Percentiles rank a stretch among this genome's conserved stretches.
Evolutionary conservation across 2,113 vertebrate genomes (phyloP).

Genomic region (Pimephales promelas): DNA sequence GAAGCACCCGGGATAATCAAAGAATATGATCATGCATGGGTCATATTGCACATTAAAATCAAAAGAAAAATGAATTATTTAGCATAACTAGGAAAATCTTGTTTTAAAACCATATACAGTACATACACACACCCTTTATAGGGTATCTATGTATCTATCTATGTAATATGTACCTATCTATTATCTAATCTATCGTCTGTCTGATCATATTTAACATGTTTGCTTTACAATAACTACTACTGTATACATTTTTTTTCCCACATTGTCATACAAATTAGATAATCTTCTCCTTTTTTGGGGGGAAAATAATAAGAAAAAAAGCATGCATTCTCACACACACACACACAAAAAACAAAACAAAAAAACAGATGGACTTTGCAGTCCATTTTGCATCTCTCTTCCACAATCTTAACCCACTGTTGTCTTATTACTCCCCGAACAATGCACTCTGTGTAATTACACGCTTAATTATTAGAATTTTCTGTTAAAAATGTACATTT

Average conservation of each 20-base stretch:
- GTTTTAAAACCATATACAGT: not conserved
- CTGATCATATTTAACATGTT: too few species aligned
- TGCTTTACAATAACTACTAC: too few species aligned
- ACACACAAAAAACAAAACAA: not conserved
- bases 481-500: slow-evolving; percentile 66
- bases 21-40: not conserved
- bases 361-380: not conserved
- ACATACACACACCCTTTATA: too few species aligned
- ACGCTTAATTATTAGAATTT: slow-evolving; percentile 67
- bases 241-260: too few species aligned
- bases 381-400: not conserved
- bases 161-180: too few species aligned
- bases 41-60: not conserved
- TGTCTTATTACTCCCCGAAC: slow-evolving; percentile 54
- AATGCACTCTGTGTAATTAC: slow-evolving; percentile 62
- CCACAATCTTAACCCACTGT: slow-evolving; percentile 44
- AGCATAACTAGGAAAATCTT: not conserved
- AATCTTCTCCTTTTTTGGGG: not conserved
- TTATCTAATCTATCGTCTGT: too few species aligned
- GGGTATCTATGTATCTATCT: too few species aligned
- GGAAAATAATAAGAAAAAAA: not conserved
- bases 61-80: not conserved
- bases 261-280: too few species aligned
- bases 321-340: not conserved
- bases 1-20: not conserved